Evolutionary conservation across 2,797 vertebrate genomes (phyloP).

Genomic region (Smutsia temminckii): DNA sequence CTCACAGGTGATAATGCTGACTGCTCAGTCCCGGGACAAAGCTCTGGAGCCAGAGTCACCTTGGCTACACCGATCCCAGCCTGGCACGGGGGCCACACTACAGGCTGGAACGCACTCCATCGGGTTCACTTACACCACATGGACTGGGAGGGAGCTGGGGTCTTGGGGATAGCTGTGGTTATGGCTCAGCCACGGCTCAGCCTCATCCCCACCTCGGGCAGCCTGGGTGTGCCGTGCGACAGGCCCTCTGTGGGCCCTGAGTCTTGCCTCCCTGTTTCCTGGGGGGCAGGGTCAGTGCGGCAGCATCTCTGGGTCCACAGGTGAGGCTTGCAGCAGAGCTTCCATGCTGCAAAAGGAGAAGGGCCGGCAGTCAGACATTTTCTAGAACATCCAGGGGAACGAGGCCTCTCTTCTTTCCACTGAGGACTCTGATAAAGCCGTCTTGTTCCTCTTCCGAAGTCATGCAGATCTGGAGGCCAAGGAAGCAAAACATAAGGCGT

Average conservation of each 20-base stretch:
- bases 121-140: slow-evolving; percentile 58
- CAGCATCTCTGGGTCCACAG: slow-evolving; percentile 72
- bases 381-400: slow-evolving; percentile 94
- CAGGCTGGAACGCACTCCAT: not conserved
- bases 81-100: not conserved
- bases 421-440: slow-evolving; percentile 94
- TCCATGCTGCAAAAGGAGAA: slow-evolving; percentile 69
- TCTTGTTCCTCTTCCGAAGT: slow-evolving; percentile 91
- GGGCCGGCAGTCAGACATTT: slow-evolving; percentile 89
- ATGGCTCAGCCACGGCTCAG: not conserved
- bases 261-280: slow-evolving; percentile 77
- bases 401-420: slow-evolving; percentile 95
- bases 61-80: slow-evolving; percentile 53
- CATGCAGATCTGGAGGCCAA: slow-evolving; percentile 92
- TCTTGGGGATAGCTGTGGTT: not conserved
- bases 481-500: slow-evolving; percentile 30
- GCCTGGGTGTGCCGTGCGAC: not conserved
- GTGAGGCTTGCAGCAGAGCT: slow-evolving; percentile 79
- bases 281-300: slow-evolving; percentile 71
- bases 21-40: not conserved
- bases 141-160: slow-evolving; percentile 45
- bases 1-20: slow-evolving; percentile 38
- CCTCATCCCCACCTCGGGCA: not conserved
- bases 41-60: slow-evolving; percentile 73
- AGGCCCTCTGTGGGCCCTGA: slow-evolving; percentile 50